These are phyloP conservation scores for Ylistrum balloti DNA, from an alignment of 1,140 invertebrate species.

Conservation along the genomic window DNA sequence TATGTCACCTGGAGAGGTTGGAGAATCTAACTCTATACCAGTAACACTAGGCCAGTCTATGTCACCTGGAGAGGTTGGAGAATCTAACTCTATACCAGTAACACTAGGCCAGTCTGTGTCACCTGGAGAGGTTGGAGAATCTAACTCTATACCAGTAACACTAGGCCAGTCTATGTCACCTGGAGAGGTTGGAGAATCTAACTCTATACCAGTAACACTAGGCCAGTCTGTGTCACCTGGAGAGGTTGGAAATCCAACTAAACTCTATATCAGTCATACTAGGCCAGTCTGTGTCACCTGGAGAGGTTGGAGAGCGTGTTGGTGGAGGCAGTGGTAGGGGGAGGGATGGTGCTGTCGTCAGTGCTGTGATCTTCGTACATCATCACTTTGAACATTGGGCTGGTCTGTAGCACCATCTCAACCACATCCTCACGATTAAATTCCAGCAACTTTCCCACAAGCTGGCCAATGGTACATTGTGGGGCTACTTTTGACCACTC, in stretches of 20 bases:
- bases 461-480: conserved; percentile 82
- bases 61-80: no score
- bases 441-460: conserved; percentile 84
- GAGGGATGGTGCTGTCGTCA: conserved; percentile 70
- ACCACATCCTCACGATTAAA: conserved; percentile 84
- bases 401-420: conserved; percentile 82
- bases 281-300: neutral
- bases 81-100: no score
- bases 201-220: no score
- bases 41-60: no score
- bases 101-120: no score
- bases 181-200: no score
- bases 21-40: no score
- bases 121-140: no score
- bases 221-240: neutral
- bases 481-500: conserved; percentile 83
- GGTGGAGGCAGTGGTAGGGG: conserved; percentile 73
- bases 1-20: no score
- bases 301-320: conserved; percentile 77
- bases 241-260: neutral
- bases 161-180: no score
- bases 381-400: conserved; percentile 82
- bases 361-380: conserved; percentile 75
- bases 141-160: no score
- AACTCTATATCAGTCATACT: neutral